Evolutionary conservation across 2,113 vertebrate genomes (phyloP).

Genomic region (Oryzias melastigma): DNA sequence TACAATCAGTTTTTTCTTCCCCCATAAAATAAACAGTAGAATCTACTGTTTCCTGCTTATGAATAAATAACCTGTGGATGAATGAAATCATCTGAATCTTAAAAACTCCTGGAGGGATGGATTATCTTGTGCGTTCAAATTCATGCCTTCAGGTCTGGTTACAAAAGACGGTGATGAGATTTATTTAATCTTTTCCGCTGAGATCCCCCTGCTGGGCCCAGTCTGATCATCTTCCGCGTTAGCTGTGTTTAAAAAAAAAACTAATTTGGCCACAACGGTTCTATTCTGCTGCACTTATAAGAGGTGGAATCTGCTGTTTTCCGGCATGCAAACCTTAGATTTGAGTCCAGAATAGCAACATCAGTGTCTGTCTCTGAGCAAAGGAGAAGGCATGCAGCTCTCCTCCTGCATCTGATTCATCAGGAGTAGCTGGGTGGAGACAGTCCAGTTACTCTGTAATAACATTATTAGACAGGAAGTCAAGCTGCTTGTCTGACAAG

Average conservation of each 20-base stretch:
- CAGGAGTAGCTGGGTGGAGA: not conserved
- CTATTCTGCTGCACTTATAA: too few relatives aligned
- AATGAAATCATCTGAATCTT: not conserved
- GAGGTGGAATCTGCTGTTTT: too few relatives aligned
- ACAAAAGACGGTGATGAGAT: too few relatives aligned
- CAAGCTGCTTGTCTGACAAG: constrained; percentile 3
- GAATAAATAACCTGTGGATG: not conserved
- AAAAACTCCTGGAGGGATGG: not conserved
- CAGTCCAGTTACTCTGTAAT: not conserved
- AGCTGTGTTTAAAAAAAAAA: too few relatives aligned
- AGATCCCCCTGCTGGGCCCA: constrained; percentile 37
- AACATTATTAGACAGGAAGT: constrained; percentile 3
- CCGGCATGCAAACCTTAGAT: too few relatives aligned
- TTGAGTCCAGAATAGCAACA: not conserved
- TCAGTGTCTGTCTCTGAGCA: not conserved
- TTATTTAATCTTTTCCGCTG: not conserved
- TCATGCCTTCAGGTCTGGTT: not conserved
- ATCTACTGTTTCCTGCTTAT: not conserved
- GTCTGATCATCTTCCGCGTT: not conserved
- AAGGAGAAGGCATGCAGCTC: not conserved
- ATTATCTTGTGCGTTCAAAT: not conserved
- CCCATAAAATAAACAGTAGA: not conserved
- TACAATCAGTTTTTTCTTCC: not conserved
- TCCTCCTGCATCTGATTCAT: constrained; percentile 14
- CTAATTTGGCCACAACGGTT: not conserved